A percentile compares a stretch with the other conserved stretches of the same genome.
phyloP scores from a whole-genome alignment of 2,888 invertebrate species.

The Dicranocentrus wangi region DNA sequence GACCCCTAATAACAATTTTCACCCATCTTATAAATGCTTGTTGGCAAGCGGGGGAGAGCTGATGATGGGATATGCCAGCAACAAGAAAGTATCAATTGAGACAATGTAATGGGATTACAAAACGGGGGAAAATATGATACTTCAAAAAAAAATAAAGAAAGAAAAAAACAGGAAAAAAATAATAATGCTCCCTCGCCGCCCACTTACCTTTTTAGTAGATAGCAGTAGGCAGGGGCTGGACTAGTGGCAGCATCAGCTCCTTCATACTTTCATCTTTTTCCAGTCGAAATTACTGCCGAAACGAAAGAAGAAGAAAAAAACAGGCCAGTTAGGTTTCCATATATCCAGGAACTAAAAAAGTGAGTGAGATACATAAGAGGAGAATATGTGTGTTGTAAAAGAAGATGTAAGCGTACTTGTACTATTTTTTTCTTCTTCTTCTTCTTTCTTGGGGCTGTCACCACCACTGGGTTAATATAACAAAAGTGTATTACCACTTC shows the following conservation, averaged over 20 bases:
- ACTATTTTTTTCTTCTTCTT: slow-evolving; percentile 14
- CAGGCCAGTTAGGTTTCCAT: slow-evolving; percentile 20
- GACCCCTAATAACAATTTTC: slow-evolving; percentile 39
- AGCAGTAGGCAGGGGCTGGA: slow-evolving; percentile 23
- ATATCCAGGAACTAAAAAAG: not conserved
- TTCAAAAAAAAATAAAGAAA: too few species aligned
- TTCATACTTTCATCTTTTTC: slow-evolving; percentile 45
- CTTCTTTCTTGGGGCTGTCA: slow-evolving; percentile 34
- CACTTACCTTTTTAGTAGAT: slow-evolving; percentile 36
- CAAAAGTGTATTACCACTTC: slow-evolving; percentile 60
- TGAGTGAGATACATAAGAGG: not conserved
- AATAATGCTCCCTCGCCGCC: slow-evolving; percentile 10
- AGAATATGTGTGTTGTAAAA: not conserved
- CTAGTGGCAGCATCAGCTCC: slow-evolving; percentile 43
- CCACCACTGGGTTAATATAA: slow-evolving; percentile 61
- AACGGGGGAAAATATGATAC: slow-evolving; percentile 5
- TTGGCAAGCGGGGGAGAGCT: too few species aligned
- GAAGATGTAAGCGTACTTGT: slow-evolving; percentile 18
- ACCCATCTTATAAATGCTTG: not conserved
- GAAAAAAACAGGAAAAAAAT: not conserved
- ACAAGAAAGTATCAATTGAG: slow-evolving; percentile 31
- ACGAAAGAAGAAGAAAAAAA: slow-evolving; percentile 12
- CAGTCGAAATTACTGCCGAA: slow-evolving; percentile 31
- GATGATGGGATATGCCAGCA: not conserved
- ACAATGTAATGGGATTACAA: slow-evolving; percentile 15